Evolutionary conservation across 2,113 vertebrate genomes (phyloP).

Genomic region (Sebastes schlegelii): DNA sequence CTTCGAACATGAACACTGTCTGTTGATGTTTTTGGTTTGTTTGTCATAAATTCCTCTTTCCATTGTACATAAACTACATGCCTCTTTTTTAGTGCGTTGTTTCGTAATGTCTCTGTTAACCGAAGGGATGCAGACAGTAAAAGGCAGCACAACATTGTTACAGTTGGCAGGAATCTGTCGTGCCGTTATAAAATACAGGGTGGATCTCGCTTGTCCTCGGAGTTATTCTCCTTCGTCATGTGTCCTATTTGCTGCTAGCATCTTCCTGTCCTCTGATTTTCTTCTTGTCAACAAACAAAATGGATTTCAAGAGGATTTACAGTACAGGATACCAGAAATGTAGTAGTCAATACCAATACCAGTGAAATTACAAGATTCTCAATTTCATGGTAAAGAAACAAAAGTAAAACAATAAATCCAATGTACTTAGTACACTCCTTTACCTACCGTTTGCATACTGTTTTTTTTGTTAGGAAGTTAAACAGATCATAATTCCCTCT

Average conservation of each 20-base stretch:
- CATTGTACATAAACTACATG: neutral
- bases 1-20: neutral
- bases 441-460: no score
- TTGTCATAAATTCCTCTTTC: neutral
- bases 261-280: neutral
- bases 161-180: neutral
- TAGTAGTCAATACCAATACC: no score
- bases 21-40: constrained; percentile 14
- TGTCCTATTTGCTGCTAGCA: neutral
- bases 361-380: no score
- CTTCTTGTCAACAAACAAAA: neutral
- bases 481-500: no score
- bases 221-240: neutral
- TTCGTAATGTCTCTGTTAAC: neutral
- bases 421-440: no score
- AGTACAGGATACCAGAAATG: neutral
- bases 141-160: constrained; percentile 1
- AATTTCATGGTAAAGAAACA: no score
- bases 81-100: neutral
- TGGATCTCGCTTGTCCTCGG: neutral
- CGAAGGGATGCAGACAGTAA: neutral
- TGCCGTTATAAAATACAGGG: neutral
- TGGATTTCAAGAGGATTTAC: neutral
- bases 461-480: no score
- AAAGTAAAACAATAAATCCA: no score